Conservation (phyloP, 2,888 invertebrate species). For the Globia sparganii region DNA sequence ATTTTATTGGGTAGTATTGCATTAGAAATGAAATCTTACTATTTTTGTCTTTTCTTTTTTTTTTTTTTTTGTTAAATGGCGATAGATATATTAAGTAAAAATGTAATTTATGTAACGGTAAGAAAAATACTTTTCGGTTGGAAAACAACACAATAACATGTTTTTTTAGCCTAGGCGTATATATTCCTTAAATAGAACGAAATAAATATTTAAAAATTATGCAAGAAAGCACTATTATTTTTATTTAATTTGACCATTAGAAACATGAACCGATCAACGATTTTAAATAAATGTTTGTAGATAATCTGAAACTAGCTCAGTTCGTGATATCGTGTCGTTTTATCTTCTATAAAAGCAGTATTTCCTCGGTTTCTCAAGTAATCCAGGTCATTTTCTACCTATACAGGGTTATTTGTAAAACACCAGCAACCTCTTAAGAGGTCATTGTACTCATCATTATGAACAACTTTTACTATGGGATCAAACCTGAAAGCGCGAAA, state of each 20-base stretch:
- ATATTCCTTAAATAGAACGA: neutral
- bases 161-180: neutral
- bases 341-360: constrained; percentile 26
- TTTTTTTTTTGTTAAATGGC: no score
- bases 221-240: neutral
- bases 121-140: neutral
- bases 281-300: constrained; percentile 27
- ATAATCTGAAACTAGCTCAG: constrained; percentile 27
- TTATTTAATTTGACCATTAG: constrained; percentile 36
- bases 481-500: no score
- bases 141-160: neutral
- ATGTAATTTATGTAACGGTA: neutral
- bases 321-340: constrained; percentile 14
- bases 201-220: constrained; percentile 9
- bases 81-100: neutral
- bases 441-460: no score
- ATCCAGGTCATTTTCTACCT: no score
- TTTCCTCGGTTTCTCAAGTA: no score
- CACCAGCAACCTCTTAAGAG: no score
- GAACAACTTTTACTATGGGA: no score
- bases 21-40: neutral
- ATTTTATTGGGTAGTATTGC: neutral
- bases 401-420: no score
- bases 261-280: constrained; percentile 17
- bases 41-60: neutral